Percentiles rank a stretch among this genome's conserved stretches.
These are phyloP conservation scores for Ganaspis sp. DNA, from an alignment of 1,140 invertebrate genomes.

Conservation along the genomic window DNA sequence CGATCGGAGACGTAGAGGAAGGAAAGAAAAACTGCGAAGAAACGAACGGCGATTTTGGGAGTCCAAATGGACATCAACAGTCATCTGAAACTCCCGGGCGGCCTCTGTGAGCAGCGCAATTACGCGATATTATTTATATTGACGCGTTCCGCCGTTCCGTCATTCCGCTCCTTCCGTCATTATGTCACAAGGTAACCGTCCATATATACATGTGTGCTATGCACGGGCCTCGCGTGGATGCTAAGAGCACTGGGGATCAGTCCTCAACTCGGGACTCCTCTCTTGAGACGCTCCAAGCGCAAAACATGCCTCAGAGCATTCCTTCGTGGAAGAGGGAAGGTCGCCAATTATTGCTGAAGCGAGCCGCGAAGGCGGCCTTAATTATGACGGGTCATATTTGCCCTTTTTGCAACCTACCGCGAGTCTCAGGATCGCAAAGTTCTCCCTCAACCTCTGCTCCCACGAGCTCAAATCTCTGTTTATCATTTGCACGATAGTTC, in stretches of 20 bases:
- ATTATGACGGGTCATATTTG: conserved; percentile 52
- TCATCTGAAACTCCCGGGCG: conserved; percentile 22
- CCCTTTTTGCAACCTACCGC: conserved; percentile 36
- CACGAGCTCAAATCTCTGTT: background rate
- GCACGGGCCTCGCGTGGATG: conserved; percentile 33
- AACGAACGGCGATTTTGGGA: background rate
- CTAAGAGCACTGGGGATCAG: conserved; percentile 43
- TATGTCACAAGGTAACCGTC: conserved; percentile 47
- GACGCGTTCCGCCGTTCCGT: conserved; percentile 49
- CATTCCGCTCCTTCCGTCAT: conserved; percentile 46
- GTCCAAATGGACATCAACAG: conserved; percentile 11
- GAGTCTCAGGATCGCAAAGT: background rate
- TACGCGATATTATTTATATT: conserved; percentile 50
- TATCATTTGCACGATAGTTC: no score
- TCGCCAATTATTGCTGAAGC: conserved; percentile 70
- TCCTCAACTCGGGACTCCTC: conserved; percentile 2
- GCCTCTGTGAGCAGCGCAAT: conserved; percentile 37
- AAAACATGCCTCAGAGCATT: conserved; percentile 62
- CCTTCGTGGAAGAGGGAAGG: conserved; percentile 73
- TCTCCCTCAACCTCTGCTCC: background rate
- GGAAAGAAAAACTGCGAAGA: background rate
- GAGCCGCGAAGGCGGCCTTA: conserved; percentile 65
- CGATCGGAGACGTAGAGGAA: background rate
- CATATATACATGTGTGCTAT: conserved; percentile 9
- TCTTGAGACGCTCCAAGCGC: conserved; percentile 33